Percentiles rank a stretch among this genome's conserved stretches.
Conservation (phyloP, 2,888 invertebrate species). For the Ectropis crepuscularia region DNA sequence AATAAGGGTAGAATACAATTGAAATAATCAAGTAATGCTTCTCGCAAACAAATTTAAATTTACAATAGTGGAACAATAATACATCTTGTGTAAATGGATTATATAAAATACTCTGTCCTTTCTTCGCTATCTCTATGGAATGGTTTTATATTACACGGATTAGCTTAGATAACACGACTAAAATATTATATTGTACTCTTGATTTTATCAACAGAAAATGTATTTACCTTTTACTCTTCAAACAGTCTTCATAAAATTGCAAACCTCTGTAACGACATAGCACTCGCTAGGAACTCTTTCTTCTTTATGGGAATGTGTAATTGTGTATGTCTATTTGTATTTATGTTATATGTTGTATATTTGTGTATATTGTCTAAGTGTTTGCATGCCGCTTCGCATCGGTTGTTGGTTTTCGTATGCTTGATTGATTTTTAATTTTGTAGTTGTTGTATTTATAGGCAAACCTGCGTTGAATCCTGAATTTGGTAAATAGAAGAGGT, state of each 20-base stretch:
- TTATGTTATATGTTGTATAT: conserved; percentile 33
- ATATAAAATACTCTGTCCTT: conserved; percentile 24
- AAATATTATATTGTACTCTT: conserved; percentile 11
- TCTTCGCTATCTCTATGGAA: conserved; percentile 37
- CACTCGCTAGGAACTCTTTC: conserved; percentile 26
- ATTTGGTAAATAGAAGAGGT: too few species aligned
- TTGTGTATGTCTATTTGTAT: conserved; percentile 40
- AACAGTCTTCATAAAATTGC: conserved; percentile 6
- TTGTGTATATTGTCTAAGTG: conserved; percentile 41
- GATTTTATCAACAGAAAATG: conserved; percentile 4
- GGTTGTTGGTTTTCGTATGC: conserved; percentile 51
- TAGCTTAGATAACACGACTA: conserved; percentile 28
- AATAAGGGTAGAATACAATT: conserved; percentile 33
- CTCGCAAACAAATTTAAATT: conserved; percentile 28
- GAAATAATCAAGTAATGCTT: conserved; percentile 35
- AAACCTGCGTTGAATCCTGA: conserved; percentile 47
- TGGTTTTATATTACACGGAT: conserved; percentile 29
- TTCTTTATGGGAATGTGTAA: conserved; percentile 33
- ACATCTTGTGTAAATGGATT: conserved; percentile 3
- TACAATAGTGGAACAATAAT: conserved; percentile 1
- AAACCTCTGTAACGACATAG: conserved; percentile 19
- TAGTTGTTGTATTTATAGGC: conserved; percentile 36
- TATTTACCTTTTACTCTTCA: conserved; percentile 10
- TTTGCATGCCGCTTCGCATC: conserved; percentile 65
- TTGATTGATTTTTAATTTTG: conserved; percentile 46